phyloP scores from a whole-genome alignment of 2,797 vertebrate species.

The Chromis chromis region DNA sequence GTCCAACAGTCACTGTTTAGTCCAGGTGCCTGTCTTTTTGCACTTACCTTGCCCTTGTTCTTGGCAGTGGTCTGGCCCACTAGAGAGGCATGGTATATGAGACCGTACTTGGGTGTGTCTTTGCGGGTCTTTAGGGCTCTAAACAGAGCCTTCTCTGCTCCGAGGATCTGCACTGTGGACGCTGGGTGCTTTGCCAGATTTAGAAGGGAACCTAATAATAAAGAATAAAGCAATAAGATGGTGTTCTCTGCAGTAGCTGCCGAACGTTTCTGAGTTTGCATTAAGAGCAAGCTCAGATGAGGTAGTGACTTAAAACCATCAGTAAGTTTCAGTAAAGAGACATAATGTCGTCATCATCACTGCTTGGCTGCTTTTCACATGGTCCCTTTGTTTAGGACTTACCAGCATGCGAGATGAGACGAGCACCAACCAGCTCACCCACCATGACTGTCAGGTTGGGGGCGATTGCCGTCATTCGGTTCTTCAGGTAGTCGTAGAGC shows the following conservation, averaged over 20 bases:
- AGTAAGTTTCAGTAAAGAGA: slow-evolving; percentile 72
- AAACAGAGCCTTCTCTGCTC: slow-evolving; percentile 97
- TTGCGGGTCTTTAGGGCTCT: slow-evolving; percentile 94
- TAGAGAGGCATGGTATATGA: slow-evolving; percentile 97
- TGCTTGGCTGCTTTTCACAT: slow-evolving; percentile 37
- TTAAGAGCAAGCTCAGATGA: slow-evolving; percentile 89
- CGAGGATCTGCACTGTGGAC: slow-evolving; percentile 97
- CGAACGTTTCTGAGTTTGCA: fast-evolving
- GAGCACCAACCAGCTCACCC: slow-evolving; percentile 95
- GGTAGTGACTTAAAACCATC: slow-evolving; percentile 92
- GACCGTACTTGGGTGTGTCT: slow-evolving; percentile 97
- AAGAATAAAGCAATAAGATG: not conserved
- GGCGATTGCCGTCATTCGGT: slow-evolving; percentile 98
- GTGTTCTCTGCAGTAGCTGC: not conserved
- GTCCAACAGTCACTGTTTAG: not conserved
- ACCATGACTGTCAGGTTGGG: slow-evolving; percentile 97
- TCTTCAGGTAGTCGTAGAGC: slow-evolving; percentile 97
- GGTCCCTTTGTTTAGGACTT: not conserved
- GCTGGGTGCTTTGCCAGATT: slow-evolving; percentile 98
- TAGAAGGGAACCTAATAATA: slow-evolving; percentile 89
- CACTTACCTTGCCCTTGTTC: slow-evolving; percentile 96
- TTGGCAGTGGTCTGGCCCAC: slow-evolving; percentile 96
- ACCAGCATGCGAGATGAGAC: slow-evolving; percentile 98
- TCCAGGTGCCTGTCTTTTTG: no score
- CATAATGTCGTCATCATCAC: slow-evolving; percentile 79